Evolutionary conservation across 2,797 vertebrate genomes (phyloP), one percentile per base, ranked within the genome.

Genomic region (Rhinophrynus dorsalis): DNA sequence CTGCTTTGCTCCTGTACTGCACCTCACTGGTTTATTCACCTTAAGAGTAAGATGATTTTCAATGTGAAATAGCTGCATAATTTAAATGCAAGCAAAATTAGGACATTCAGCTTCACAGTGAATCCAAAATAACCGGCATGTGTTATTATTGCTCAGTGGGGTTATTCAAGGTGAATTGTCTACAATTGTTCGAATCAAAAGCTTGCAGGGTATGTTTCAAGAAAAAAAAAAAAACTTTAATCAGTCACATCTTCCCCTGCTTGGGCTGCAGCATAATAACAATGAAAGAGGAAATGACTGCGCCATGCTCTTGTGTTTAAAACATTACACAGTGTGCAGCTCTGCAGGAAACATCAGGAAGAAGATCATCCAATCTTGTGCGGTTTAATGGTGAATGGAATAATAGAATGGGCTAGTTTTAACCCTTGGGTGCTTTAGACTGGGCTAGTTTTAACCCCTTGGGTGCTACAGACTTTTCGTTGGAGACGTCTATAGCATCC

Each of bases 321-420:
- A 30, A 7, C 35, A 29, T 27, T 44, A 15, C 23, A 30, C 12
- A 21, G 23, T 7, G 4, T 20, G 9, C 35, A 23, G 17, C 50
- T 23, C 37, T 11, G 18, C 51, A 66, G 63, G 63, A 55, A 44
- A 45, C 37, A n/a, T n/a, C n/a, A 54, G 11, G 54, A 65, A 7
- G 12, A 38, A 38, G 4, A 30, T 30, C 29, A n/a, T n/a, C n/a
- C n/a, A n/a, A n/a, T n/a, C n/a, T n/a, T n/a, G n/a, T n/a, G n/a
- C n/a, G n/a, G n/a, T n/a, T n/a, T n/a, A n/a, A n/a, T n/a, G n/a
- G n/a, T n/a, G n/a, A n/a, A n/a, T n/a, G n/a, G n/a, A n/a, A n/a
- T n/a, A n/a, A n/a, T n/a, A n/a, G n/a, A n/a, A n/a, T n/a, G n/a
- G n/a, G n/a, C n/a, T n/a, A n/a, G n/a, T n/a, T n/a, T n/a, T n/a